Conservation (phyloP, 2,113 vertebrate genomes). For the Gopherus evgoodei region DNA sequence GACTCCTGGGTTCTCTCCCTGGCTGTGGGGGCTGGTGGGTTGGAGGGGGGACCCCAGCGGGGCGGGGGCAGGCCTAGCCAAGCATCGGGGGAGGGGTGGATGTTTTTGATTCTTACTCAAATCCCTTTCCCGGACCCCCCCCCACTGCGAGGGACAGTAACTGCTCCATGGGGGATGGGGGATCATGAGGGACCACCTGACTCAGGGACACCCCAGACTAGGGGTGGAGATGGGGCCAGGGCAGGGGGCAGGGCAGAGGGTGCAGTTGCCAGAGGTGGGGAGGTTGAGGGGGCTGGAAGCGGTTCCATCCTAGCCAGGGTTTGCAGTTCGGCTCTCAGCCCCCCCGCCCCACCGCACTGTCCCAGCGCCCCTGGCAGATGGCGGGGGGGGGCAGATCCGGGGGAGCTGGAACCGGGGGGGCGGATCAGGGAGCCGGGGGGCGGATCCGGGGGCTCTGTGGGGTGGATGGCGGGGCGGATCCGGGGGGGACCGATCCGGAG, state of each 20-base stretch:
- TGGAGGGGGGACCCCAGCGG: too few relatives aligned
- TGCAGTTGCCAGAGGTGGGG: neutral
- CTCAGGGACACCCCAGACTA: slow-evolving; percentile 17
- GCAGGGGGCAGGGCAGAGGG: slow-evolving; percentile 6
- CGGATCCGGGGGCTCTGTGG: neutral
- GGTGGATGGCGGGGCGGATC: neutral
- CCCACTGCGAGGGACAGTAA: too few relatives aligned
- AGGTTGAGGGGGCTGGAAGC: too few relatives aligned
- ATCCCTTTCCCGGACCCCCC: too few relatives aligned
- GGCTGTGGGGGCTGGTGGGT: neutral
- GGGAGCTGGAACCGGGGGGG: neutral
- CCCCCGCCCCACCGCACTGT: too few relatives aligned
- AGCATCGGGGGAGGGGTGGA: too few relatives aligned
- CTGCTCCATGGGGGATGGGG: neutral
- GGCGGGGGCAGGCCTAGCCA: too few relatives aligned
- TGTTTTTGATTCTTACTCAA: neutral
- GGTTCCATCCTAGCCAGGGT: too few relatives aligned
- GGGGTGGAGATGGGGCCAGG: slow-evolving; percentile 54
- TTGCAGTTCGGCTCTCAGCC: too few relatives aligned
- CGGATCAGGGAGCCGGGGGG: neutral
- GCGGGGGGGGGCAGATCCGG: neutral
- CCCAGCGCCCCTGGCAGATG: too few relatives aligned
- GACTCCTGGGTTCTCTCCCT: neutral
- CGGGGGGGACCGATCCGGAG: slow-evolving; percentile 1
- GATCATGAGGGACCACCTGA: neutral